Evolutionary conservation across 2,113 vertebrate genomes (phyloP).

Genomic region (Dryoscopus gambensis): DNA sequence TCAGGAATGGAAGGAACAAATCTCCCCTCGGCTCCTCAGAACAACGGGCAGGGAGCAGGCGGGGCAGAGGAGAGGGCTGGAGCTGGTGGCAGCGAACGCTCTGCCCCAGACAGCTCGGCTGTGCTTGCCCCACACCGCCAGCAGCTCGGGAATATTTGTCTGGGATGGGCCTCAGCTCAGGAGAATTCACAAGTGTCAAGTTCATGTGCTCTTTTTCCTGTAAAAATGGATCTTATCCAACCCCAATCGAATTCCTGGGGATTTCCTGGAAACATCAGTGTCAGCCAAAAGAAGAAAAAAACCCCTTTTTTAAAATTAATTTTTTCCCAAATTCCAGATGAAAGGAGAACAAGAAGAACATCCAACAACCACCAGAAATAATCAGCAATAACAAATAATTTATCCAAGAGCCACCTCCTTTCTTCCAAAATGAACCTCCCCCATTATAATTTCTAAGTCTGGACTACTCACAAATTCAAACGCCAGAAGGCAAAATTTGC

Average conservation of each 20-base stretch:
- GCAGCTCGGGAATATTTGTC: fast-evolving
- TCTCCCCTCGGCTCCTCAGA: not conserved
- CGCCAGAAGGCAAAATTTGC: not conserved
- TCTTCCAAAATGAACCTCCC: not conserved
- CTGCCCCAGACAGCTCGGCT: not conserved
- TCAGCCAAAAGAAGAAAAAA: not conserved
- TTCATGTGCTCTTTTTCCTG: not conserved
- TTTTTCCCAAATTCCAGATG: too few relatives aligned
- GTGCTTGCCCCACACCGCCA: not conserved
- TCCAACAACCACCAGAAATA: not conserved
- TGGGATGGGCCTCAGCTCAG: not conserved
- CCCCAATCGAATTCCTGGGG: too few relatives aligned
- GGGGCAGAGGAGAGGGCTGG: not conserved
- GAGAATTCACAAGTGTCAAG: not conserved
- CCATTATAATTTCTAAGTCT: not conserved
- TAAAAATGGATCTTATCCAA: fast-evolving
- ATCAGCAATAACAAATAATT: not conserved
- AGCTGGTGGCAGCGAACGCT: fast-evolving
- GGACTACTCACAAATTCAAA: not conserved
- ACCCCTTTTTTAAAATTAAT: fast-evolving
- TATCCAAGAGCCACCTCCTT: not conserved
- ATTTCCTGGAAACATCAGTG: not conserved
- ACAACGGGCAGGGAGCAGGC: not conserved
- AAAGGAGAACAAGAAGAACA: not conserved
- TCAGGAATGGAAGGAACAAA: not conserved